Evolutionary conservation across 1,140 invertebrate species (phyloP).

Genomic region (Holcopasites calliopsidis): DNA sequence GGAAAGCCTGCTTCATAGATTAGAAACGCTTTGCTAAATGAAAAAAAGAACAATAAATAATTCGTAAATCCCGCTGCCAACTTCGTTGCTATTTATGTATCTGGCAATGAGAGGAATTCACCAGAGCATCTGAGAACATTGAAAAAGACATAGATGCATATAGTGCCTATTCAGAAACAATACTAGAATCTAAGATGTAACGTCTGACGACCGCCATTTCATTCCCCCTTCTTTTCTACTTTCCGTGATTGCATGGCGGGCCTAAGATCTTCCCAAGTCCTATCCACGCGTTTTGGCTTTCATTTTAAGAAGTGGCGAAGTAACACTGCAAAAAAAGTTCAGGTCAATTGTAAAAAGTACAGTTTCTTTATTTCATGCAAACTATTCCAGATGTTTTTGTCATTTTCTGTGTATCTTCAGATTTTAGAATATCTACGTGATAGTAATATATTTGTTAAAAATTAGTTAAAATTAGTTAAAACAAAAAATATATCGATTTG

Average conservation of each 20-base stretch:
- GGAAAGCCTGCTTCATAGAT: constrained; percentile 36
- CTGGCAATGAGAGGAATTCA: neutral
- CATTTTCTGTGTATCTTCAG: too few species aligned
- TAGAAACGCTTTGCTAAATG: neutral
- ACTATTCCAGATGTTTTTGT: too few species aligned
- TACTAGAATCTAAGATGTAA: constrained; percentile 22
- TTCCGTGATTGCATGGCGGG: constrained; percentile 23
- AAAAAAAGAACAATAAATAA: too few species aligned
- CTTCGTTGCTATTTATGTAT: neutral
- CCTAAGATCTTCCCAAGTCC: constrained; percentile 18
- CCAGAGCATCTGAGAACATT: neutral
- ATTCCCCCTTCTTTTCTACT: constrained; percentile 29
- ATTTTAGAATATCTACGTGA: too few species aligned
- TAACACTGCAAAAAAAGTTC: neutral
- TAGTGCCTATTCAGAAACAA: constrained; percentile 22
- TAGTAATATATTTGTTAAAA: too few species aligned
- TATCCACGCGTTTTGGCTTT: constrained; percentile 1
- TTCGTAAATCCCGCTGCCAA: too few species aligned
- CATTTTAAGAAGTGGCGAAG: constrained; percentile 17
- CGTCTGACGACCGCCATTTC: constrained; percentile 7
- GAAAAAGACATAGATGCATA: neutral
- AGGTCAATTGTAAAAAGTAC: neutral
- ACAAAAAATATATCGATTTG: too few species aligned
- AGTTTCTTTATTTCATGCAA: neutral
- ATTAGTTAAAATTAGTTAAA: too few species aligned